Evolutionary conservation across 2,797 vertebrate species (phyloP), one percentile per base, ranked within the genome.

Genomic region (Spheniscus humboldti): DNA sequence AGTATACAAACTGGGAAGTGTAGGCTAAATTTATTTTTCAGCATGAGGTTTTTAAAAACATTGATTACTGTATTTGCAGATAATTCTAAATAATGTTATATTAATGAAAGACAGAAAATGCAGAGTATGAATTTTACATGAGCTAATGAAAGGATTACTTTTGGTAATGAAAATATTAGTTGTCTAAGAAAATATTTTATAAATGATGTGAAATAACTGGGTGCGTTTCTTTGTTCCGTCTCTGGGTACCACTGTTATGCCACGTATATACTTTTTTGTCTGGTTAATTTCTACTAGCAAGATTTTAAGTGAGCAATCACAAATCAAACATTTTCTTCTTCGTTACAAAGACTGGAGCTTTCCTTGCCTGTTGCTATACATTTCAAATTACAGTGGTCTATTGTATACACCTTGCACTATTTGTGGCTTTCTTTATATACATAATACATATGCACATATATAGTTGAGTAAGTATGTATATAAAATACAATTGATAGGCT

Each of bases 221-320:
- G 13, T 96, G 77, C 60, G 81, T 89, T 96, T 95, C 56, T 96
- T 76, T 41, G 8, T 93, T 92, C 66, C 18, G 7, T 94, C 56
- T 92, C 56, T 72, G 66, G 57, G 55, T 86, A 91, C 48, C 91
- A 77, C 22, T 92, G 39, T 95, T 92, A 69, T 66, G 82, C 76
- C 73, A 71, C 57, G 10, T 69, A 85, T 92, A 88, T 69, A 24
- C 28, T 72, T 82, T 59, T 82, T 53, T 86, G 20, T 33, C 35
- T 72, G 37, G 9, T 75, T 73, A 37, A 24, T 82, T 81, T 94
- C 67, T 90, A 13, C 52, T 78, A 84, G 20, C 15, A 53, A 52
- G 24, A 39, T 43, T 82, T 90, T 52, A 73, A 48, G 13, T 31
- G 15, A 47, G 11, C 43, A 76, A 73, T 88, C 30, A 73, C 19